phyloP scores from a whole-genome alignment of 1,140 invertebrate species.

The Hyles vespertilio region DNA sequence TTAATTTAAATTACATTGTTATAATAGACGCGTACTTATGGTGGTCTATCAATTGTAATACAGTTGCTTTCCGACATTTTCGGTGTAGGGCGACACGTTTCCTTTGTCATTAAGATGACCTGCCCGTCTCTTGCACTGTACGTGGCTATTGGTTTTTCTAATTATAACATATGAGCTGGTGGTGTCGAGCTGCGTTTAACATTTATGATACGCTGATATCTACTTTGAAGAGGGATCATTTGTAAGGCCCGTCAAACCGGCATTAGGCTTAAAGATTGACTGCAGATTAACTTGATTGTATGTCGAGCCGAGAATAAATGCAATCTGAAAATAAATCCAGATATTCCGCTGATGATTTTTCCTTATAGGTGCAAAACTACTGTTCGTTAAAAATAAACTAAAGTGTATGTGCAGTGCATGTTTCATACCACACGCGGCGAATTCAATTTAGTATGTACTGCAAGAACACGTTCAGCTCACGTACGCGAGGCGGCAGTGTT shows the following conservation, averaged over 20 bases:
- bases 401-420: neutral
- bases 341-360: no score
- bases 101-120: constrained; percentile 18
- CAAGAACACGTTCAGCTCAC: constrained; percentile 4
- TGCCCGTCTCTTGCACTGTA: no score
- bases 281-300: no score
- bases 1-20: constrained; percentile 29
- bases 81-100: constrained; percentile 21
- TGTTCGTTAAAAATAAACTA: neutral
- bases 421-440: no score
- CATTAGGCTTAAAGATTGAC: no score
- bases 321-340: no score
- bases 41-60: constrained; percentile 22
- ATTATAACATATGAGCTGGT: no score
- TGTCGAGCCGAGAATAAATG: no score
- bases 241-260: no score
- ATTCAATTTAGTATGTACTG: constrained; percentile 12
- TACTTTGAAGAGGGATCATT: neutral
- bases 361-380: no score
- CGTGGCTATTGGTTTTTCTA: no score
- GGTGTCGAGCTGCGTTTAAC: neutral
- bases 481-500: no score
- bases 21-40: constrained; percentile 32
- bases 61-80: constrained; percentile 20
- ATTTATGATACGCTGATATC: neutral